A percentile compares a stretch with the other conserved stretches of the same genome.
Evolutionary conservation across 1,140 invertebrate species (phyloP).

Genomic region (Drosophila paulistorum): DNA sequence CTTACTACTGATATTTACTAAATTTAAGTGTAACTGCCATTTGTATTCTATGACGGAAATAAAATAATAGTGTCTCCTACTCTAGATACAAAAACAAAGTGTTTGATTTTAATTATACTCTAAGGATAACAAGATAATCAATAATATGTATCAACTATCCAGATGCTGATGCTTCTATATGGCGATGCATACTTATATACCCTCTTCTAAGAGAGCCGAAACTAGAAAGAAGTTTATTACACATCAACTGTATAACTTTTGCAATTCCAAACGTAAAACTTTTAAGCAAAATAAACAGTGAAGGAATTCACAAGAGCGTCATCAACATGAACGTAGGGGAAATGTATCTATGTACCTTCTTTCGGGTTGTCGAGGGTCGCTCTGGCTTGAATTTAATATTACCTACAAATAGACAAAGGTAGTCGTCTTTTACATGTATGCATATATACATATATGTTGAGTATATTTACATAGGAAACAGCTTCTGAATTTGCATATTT

Average conservation of each 20-base stretch:
- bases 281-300: conserved; percentile 19
- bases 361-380: not conserved
- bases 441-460: conserved; percentile 6
- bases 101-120: too few relatives aligned
- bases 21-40: not conserved
- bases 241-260: conserved; percentile 34
- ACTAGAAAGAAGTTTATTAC: conserved; percentile 30
- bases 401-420: conserved; percentile 7
- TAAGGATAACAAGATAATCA: too few relatives aligned
- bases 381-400: conserved; percentile 13
- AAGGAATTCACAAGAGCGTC: conserved; percentile 1
- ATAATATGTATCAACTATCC: too few relatives aligned
- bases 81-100: too few relatives aligned
- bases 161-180: too few relatives aligned
- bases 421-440: conserved; percentile 8
- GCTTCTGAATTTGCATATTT: conserved; percentile 62
- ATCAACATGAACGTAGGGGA: not conserved
- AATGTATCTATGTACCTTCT: not conserved
- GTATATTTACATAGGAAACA: conserved; percentile 12
- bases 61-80: too few relatives aligned
- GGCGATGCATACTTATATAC: not conserved
- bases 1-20: not conserved
- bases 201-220: not conserved
- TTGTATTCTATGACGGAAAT: not conserved
- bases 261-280: conserved; percentile 21